Percentiles rank a stretch among this genome's conserved stretches.
These are phyloP conservation scores for Xiphophorus couchianus DNA, from an alignment of 2,113 vertebrate genomes.

Conservation along the genomic window DNA sequence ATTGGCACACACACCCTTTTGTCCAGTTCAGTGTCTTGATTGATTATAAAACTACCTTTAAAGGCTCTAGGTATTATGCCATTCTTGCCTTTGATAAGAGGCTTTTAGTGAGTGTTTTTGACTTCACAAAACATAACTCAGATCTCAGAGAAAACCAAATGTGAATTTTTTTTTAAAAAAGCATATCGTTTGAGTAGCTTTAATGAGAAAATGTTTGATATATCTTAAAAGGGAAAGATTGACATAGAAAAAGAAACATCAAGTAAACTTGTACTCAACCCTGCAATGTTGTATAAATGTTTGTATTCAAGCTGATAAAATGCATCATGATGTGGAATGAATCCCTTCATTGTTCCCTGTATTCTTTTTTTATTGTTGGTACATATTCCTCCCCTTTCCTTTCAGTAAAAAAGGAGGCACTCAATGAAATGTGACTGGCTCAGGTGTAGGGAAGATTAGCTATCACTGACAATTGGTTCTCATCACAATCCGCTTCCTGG, in stretches of 20 bases:
- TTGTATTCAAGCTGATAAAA: background rate
- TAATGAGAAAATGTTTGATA: background rate
- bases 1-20: too few species aligned
- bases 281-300: background rate
- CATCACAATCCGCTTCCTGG: slow-evolving; percentile 43
- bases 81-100: too few species aligned
- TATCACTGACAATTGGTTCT: slow-evolving; percentile 27
- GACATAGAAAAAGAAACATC: too few species aligned
- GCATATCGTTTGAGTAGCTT: background rate
- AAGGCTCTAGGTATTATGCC: too few species aligned
- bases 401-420: slow-evolving; percentile 2
- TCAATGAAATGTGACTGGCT: slow-evolving; percentile 27
- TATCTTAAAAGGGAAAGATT: background rate
- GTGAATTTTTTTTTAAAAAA: background rate
- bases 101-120: too few species aligned
- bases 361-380: background rate
- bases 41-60: too few species aligned
- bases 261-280: too few species aligned
- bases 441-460: slow-evolving; percentile 47
- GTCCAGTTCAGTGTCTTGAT: too few species aligned
- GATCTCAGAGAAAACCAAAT: background rate
- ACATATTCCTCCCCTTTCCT: background rate
- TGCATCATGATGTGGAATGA: background rate
- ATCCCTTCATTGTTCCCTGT: background rate
- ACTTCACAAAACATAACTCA: too few species aligned